Percentiles rank a stretch among this genome's conserved stretches.
phyloP scores from a whole-genome alignment of 2,888 invertebrate species.

The Trichogramma dendrolimi region DNA sequence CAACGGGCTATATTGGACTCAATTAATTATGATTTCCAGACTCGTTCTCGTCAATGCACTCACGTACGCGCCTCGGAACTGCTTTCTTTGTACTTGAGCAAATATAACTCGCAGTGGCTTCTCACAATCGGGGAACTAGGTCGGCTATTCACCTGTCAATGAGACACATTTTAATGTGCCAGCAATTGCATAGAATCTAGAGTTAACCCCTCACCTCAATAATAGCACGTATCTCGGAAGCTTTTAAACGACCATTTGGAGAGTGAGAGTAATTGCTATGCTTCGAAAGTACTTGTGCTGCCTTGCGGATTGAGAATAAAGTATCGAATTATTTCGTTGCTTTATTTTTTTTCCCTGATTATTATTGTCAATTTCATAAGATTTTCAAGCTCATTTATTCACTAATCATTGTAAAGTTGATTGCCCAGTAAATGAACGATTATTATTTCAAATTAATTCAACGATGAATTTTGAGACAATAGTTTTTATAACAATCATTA shows the following conservation, averaged over 20 bases:
- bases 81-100: background rate
- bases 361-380: too few relatives aligned
- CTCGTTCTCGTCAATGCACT: background rate
- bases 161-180: conserved; percentile 8
- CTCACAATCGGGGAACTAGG: conserved; percentile 13
- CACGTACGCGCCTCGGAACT: background rate
- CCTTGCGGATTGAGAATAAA: too few relatives aligned
- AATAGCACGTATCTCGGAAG: background rate
- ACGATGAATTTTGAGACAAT: too few relatives aligned
- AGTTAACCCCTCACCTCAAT: too few relatives aligned
- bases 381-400: too few relatives aligned
- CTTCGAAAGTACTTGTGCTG: too few relatives aligned
- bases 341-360: too few relatives aligned
- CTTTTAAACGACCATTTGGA: conserved; percentile 1
- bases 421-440: too few relatives aligned
- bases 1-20: conserved; percentile 12
- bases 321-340: too few relatives aligned
- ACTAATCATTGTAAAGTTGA: too few relatives aligned
- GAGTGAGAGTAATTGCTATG: conserved; percentile 16
- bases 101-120: background rate
- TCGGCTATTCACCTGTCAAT: conserved; percentile 7
- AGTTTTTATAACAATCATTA: too few relatives aligned
- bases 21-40: conserved; percentile 26
- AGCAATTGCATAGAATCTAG: background rate
- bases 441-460: too few relatives aligned